These are phyloP conservation scores for Acleris sparsana DNA, from an alignment of 2,888 invertebrate genomes.

Conservation along the genomic window DNA sequence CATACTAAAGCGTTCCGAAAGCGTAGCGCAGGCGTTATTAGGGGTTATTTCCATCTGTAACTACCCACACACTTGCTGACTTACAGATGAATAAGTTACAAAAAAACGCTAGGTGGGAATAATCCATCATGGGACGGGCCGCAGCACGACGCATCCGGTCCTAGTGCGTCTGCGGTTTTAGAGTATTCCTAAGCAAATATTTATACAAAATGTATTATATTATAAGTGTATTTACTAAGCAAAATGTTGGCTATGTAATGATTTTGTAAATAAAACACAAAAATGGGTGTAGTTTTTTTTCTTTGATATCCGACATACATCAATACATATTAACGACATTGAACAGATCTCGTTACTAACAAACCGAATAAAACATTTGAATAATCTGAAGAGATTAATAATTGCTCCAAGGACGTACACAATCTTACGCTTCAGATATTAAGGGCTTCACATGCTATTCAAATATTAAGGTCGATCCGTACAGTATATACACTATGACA, in stretches of 20 bases:
- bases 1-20: no score
- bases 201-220: not conserved
- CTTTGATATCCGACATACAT: constrained; percentile 39
- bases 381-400: not conserved
- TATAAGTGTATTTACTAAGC: not conserved
- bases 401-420: not conserved
- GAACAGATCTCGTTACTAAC: constrained; percentile 14
- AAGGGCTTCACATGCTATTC: not conserved
- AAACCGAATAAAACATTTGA: constrained; percentile 8
- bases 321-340: constrained; percentile 27
- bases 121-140: no score
- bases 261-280: constrained; percentile 42
- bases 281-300: constrained; percentile 46
- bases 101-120: no score
- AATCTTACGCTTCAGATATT: not conserved
- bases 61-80: no score
- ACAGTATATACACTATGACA: not conserved
- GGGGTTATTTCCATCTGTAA: no score
- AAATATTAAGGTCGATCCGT: constrained; percentile 7
- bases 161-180: no score
- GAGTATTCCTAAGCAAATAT: not conserved
- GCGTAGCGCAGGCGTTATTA: no score
- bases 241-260: constrained; percentile 11
- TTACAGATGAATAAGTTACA: no score
- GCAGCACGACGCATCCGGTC: no score